These are phyloP conservation scores for Platypus cylindrus DNA, from an alignment of 2,888 invertebrate species.

Conservation along the genomic window DNA sequence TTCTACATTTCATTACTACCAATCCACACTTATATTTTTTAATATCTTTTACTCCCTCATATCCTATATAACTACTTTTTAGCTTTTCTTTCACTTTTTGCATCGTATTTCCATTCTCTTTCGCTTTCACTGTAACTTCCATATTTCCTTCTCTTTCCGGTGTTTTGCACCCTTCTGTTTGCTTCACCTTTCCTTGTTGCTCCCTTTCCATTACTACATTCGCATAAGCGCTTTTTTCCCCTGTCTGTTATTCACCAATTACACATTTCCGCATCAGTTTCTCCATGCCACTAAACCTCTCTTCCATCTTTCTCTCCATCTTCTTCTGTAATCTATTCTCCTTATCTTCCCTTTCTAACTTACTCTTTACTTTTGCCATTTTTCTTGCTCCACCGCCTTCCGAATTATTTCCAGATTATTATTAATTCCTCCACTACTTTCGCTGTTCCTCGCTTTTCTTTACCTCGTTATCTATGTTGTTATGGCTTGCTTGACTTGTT, in stretches of 20 bases:
- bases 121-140: background rate
- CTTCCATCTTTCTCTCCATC: background rate
- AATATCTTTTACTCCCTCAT: background rate
- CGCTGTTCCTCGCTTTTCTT: background rate
- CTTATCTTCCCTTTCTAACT: conserved; percentile 1
- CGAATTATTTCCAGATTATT: no score
- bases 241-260: background rate
- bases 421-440: background rate
- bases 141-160: background rate
- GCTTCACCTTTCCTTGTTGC: background rate
- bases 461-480: background rate
- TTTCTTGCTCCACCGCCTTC: background rate
- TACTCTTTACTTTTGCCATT: background rate
- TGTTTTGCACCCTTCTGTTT: background rate
- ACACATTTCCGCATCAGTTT: background rate
- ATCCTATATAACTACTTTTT: background rate
- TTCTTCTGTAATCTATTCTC: background rate
- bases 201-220: background rate
- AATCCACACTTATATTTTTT: background rate
- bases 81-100: background rate
- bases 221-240: background rate
- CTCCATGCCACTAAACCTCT: background rate
- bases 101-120: background rate
- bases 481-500: background rate
- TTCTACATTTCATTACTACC: background rate